phyloP scores from a whole-genome alignment of 2,113 vertebrate species.

The Halcyon senegalensis region DNA sequence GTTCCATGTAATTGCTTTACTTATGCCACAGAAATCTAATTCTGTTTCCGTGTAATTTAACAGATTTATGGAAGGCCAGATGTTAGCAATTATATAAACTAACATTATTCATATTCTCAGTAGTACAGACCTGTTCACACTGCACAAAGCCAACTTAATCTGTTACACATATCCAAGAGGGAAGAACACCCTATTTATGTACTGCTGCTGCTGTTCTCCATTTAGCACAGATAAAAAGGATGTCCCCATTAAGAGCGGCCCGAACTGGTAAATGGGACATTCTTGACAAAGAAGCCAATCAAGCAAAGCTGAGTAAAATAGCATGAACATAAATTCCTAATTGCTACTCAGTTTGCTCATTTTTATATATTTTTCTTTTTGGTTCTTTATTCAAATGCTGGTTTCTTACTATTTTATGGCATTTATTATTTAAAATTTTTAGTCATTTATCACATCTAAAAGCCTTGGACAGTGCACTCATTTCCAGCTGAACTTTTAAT shows the following conservation, averaged over 20 bases:
- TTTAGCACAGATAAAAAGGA: constrained; percentile 59
- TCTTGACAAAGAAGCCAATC: constrained; percentile 37
- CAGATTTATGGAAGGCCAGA: constrained; percentile 84
- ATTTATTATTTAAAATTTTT: constrained; percentile 60
- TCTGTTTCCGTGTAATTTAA: constrained; percentile 78
- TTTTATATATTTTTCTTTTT: background rate
- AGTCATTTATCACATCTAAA: constrained; percentile 40
- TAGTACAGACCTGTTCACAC: constrained; percentile 74
- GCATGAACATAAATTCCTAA: constrained; percentile 18
- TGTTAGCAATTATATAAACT: constrained; percentile 81
- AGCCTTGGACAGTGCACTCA: background rate
- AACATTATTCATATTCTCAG: constrained; percentile 78
- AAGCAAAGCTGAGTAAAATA: constrained; percentile 16
- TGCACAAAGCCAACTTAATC: constrained; percentile 75
- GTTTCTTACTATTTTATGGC: constrained; percentile 24
- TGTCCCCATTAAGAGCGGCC: constrained; percentile 14
- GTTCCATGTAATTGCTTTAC: constrained; percentile 77
- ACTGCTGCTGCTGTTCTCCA: constrained; percentile 39
- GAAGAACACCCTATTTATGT: constrained; percentile 55
- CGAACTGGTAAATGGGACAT: constrained; percentile 13
- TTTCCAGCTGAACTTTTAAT: constrained; percentile 17
- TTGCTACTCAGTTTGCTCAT: background rate
- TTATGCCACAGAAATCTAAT: constrained; percentile 76
- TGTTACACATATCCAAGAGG: constrained; percentile 62
- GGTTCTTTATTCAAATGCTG: constrained; percentile 41